phyloP scores from a whole-genome alignment of 1,140 invertebrate species.

The Mamestra configurata region DNA sequence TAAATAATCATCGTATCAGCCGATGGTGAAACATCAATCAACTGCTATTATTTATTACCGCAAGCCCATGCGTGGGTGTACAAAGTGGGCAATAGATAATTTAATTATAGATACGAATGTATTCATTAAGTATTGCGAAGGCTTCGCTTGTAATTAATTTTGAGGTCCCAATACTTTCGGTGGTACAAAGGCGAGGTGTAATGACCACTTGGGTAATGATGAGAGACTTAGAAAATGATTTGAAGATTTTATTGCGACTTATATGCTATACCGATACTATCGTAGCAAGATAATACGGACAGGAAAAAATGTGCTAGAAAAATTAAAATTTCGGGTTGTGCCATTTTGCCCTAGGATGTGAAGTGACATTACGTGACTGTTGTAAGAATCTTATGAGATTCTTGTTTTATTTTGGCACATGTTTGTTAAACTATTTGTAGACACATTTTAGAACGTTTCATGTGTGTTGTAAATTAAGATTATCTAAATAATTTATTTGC shows the following conservation, averaged over 20 bases:
- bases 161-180: slow-evolving; percentile 26
- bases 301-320: not conserved
- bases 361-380: no score
- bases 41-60: slow-evolving; percentile 56
- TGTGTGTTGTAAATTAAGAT: no score
- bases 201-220: not conserved
- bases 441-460: no score
- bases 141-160: slow-evolving; percentile 48
- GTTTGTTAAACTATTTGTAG: no score
- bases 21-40: slow-evolving; percentile 57
- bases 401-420: not conserved
- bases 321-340: not conserved
- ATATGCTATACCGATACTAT: no score
- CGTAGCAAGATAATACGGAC: not conserved
- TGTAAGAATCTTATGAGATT: not conserved
- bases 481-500: no score
- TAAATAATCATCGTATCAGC: slow-evolving; percentile 36
- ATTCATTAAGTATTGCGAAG: slow-evolving; percentile 54
- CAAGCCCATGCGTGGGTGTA: slow-evolving; percentile 58
- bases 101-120: slow-evolving; percentile 61
- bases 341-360: not conserved
- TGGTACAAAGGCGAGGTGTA: not conserved
- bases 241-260: not conserved
- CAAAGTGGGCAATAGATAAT: slow-evolving; percentile 61
- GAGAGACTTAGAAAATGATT: not conserved